A percentile compares a stretch with the other conserved stretches of the same genome.
phyloP scores from a whole-genome alignment of 2,797 vertebrate species.

The Gobionotothen gibberifrons region DNA sequence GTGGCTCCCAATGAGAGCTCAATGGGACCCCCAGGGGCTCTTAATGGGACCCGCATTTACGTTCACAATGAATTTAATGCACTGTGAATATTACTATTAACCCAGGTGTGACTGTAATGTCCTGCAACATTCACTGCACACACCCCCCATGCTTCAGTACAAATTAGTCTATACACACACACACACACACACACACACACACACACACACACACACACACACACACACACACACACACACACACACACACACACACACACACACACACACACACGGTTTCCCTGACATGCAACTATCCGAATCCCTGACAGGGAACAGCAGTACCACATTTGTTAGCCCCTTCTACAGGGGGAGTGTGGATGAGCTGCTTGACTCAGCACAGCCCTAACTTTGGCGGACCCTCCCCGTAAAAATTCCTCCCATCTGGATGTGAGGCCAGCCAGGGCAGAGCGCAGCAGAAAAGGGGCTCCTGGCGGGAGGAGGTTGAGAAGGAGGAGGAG shows the following conservation, averaged over 20 bases:
- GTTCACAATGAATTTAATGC: not conserved
- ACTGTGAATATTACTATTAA: constrained; percentile 7
- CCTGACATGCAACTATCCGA: constrained; percentile 9
- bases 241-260: too few relatives aligned
- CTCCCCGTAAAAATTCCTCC: constrained; percentile 86
- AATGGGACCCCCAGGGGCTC: constrained; percentile 22
- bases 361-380: constrained; percentile 58
- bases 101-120: constrained; percentile 29
- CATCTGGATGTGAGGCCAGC: constrained; percentile 84
- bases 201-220: too few relatives aligned
- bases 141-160: not conserved
- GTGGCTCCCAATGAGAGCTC: constrained; percentile 36
- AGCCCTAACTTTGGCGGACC: constrained; percentile 72
- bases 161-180: not conserved
- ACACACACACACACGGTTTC: constrained; percentile 4
- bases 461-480: constrained; percentile 77
- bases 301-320: constrained; percentile 16
- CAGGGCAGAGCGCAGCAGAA: constrained; percentile 78
- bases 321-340: constrained; percentile 12
- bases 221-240: too few relatives aligned
- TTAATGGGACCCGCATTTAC: constrained; percentile 3
- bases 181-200: too few relatives aligned
- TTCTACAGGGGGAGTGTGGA: constrained; percentile 40
- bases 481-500: constrained; percentile 35
- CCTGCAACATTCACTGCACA: constrained; percentile 7